Conservation (phyloP, 2,888 invertebrate genomes). For the Scaptomyza reducta region DNA sequence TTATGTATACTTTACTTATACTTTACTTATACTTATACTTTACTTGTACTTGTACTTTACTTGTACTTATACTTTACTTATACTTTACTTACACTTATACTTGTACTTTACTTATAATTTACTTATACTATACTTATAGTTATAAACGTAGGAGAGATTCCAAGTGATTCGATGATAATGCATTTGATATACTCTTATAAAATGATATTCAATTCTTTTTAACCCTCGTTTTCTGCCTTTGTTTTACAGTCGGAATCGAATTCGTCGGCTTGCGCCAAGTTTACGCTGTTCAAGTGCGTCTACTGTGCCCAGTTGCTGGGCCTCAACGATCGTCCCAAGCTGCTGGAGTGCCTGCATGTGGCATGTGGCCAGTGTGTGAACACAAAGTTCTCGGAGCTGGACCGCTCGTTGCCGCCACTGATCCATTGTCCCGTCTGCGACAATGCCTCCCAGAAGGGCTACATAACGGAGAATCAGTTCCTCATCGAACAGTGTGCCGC, state of each 20-base stretch:
- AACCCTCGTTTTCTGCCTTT: neutral
- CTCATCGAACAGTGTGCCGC: slow-evolving; percentile 86
- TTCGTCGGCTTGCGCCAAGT: slow-evolving; percentile 82
- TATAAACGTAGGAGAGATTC: no score
- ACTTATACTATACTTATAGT: no score
- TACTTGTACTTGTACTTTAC: no score
- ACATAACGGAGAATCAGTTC: slow-evolving; percentile 94
- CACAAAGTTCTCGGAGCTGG: slow-evolving; percentile 86
- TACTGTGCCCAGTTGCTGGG: slow-evolving; percentile 86
- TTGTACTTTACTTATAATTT: no score
- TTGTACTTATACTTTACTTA: no score
- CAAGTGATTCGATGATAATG: no score
- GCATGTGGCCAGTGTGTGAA: slow-evolving; percentile 91
- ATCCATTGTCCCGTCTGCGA: slow-evolving; percentile 89
- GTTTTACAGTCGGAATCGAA: slow-evolving; percentile 79
- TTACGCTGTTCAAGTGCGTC: slow-evolving; percentile 85
- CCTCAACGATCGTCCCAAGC: slow-evolving; percentile 88
- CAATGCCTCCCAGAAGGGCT: slow-evolving; percentile 88
- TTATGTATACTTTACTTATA: no score
- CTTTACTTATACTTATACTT: no score
- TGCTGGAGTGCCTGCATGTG: slow-evolving; percentile 94
- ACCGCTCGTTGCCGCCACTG: slow-evolving; percentile 83
- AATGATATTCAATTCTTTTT: neutral
- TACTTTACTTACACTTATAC: no score
- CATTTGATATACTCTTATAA: neutral